Evolutionary conservation across 2,113 vertebrate species (phyloP).

Genomic region (Platysternon megacephalum): DNA sequence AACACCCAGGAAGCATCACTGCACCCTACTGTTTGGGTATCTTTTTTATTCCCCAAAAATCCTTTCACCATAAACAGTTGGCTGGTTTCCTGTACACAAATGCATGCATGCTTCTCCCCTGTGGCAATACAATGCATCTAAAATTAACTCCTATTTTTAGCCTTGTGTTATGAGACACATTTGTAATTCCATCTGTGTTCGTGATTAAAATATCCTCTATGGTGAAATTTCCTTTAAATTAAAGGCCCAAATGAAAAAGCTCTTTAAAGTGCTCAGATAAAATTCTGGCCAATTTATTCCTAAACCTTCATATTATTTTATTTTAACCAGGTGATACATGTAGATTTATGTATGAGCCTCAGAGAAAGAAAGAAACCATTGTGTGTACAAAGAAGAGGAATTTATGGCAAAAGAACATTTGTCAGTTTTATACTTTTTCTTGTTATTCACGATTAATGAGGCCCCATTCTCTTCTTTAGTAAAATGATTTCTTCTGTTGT

Average conservation of each 20-base stretch:
- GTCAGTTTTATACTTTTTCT: conserved; percentile 16
- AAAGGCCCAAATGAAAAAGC: not conserved
- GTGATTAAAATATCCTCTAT: not conserved
- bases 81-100: not conserved
- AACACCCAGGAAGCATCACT: not conserved
- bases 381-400: not conserved
- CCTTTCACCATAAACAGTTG: not conserved
- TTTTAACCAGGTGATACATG: not conserved
- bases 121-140: not conserved
- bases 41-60: not conserved
- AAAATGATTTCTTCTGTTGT: conserved; percentile 45
- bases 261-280: not conserved
- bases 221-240: not conserved
- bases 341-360: not conserved
- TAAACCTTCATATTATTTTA: not conserved
- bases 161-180: not conserved
- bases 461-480: conserved; percentile 11
- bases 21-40: not conserved
- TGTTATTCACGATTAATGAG: conserved; percentile 58
- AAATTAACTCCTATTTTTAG: not conserved
- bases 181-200: not conserved
- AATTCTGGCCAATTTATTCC: not conserved
- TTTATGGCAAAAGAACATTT: not conserved
- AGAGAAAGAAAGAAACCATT: not conserved
- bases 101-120: not conserved